Conservation (phyloP, 2,888 invertebrate species). For the Scaptomyza reducta region DNA sequence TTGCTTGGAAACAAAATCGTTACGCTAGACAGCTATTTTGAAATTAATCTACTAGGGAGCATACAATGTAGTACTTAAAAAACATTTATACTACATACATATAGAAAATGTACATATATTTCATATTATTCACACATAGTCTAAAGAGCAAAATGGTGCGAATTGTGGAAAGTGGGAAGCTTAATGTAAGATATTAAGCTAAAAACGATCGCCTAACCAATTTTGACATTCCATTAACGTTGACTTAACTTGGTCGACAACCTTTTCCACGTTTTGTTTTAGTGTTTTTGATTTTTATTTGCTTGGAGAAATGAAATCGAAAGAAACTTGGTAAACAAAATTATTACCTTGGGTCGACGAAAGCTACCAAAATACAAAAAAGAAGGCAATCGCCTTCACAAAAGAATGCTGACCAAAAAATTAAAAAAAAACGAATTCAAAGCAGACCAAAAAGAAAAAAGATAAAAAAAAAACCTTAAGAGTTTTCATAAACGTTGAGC, state of each 20-base stretch:
- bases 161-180: background rate
- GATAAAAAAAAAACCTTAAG: background rate
- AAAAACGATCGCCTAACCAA: conserved; percentile 11
- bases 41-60: conserved; percentile 36
- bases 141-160: background rate
- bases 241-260: conserved; percentile 22
- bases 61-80: background rate
- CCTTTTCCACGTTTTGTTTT: conserved; percentile 2
- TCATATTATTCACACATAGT: conserved; percentile 32
- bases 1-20: conserved; percentile 55
- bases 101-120: too few species aligned
- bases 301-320: conserved; percentile 29
- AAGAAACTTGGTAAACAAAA: conserved; percentile 35
- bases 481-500: too few species aligned
- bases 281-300: conserved; percentile 10
- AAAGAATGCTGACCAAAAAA: conserved; percentile 71
- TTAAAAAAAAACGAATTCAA: conserved; percentile 30
- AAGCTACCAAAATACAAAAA: conserved; percentile 31
- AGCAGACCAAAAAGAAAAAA: too few species aligned
- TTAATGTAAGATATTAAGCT: background rate
- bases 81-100: background rate
- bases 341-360: conserved; percentile 66
- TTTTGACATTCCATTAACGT: conserved; percentile 28
- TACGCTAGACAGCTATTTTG: conserved; percentile 37
- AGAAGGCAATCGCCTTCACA: conserved; percentile 64